Conservation (phyloP, 2,113 vertebrate species). For the Aptenodytes forsteri region DNA sequence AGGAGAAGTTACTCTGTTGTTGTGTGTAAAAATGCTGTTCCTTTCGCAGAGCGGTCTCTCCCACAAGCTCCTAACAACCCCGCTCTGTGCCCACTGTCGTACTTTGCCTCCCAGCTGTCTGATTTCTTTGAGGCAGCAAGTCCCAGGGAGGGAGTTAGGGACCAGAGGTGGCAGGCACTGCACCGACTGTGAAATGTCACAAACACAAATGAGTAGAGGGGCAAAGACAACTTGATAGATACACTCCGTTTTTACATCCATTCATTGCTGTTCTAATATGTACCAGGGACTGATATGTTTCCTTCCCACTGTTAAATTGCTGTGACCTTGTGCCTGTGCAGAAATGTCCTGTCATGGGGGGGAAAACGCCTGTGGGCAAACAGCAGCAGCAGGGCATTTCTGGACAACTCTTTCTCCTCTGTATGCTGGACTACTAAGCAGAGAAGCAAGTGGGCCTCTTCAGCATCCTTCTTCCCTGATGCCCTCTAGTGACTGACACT, state of each 20-base stretch:
- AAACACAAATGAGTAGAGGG: background rate
- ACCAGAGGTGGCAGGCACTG: background rate
- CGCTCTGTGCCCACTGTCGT: fast-evolving
- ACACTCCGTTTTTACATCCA: background rate
- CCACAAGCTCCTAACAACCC: too few relatives aligned
- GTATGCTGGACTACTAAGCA: fast-evolving
- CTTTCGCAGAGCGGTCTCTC: background rate
- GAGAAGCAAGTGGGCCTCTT: background rate
- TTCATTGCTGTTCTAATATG: background rate
- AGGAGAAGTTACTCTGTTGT: background rate
- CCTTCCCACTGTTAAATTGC: background rate
- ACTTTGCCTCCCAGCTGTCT: background rate
- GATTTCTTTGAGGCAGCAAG: background rate
- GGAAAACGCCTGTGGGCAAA: background rate
- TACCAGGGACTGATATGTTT: background rate
- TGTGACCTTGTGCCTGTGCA: background rate
- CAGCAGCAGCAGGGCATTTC: background rate
- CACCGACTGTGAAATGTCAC: background rate
- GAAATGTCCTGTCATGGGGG: background rate
- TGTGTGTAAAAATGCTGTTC: background rate
- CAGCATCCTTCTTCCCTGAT: background rate
- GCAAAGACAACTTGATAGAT: background rate
- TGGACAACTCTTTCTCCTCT: background rate
- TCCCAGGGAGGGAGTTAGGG: background rate
- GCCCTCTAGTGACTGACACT: background rate